A percentile compares a stretch with the other conserved stretches of the same genome.
These are phyloP conservation scores for Lithodes maja DNA, from an alignment of 2,888 invertebrate genomes.

Conservation along the genomic window DNA sequence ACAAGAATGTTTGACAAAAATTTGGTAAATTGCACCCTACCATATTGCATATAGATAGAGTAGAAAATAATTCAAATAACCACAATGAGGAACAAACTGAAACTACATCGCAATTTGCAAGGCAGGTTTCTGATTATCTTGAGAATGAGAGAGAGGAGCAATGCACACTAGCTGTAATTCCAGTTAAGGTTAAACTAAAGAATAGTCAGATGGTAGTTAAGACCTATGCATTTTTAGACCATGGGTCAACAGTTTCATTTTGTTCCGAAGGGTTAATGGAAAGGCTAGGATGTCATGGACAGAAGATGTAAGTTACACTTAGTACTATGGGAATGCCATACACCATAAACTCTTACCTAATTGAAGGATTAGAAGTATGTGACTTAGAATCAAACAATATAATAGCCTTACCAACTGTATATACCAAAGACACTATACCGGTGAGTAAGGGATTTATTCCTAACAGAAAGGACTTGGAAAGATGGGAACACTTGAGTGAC, in stretches of 20 bases:
- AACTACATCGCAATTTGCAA: background rate
- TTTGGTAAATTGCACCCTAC: slow-evolving; percentile 2
- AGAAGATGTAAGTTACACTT: background rate
- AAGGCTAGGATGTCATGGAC: background rate
- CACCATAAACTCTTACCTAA: background rate
- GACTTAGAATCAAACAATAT: background rate
- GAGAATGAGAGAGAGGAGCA: background rate
- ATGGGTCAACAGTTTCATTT: slow-evolving; percentile 1
- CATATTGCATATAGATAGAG: background rate
- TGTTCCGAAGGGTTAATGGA: background rate
- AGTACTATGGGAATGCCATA: background rate
- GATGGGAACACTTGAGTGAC: no score
- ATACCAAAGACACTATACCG: no score
- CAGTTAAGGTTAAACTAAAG: slow-evolving; percentile 5
- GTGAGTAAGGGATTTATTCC: no score
- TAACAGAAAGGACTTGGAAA: no score
- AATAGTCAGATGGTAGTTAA: background rate
- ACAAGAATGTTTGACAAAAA: no score
- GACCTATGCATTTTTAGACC: slow-evolving; percentile 6
- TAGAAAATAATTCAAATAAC: background rate
- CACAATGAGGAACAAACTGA: background rate
- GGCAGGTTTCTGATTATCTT: background rate
- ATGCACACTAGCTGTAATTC: background rate
- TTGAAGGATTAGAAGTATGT: slow-evolving; percentile 9
- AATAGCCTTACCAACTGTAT: background rate